These are phyloP conservation scores for Brachyalestes nurse DNA, from an alignment of 2,797 vertebrate species.

Conservation along the genomic window DNA sequence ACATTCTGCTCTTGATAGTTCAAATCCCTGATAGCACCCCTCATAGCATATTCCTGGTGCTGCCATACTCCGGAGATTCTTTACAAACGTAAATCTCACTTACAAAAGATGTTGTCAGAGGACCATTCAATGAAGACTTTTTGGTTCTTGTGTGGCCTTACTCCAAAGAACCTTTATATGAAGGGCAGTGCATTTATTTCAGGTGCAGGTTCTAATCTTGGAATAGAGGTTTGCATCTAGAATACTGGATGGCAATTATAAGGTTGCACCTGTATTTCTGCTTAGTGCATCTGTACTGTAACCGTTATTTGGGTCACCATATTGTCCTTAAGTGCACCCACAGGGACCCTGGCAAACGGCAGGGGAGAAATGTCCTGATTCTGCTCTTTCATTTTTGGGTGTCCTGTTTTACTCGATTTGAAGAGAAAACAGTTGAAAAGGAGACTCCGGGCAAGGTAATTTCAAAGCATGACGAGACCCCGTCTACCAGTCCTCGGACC, in stretches of 20 bases:
- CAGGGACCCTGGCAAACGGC: slow-evolving; percentile 26
- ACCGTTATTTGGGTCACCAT: slow-evolving; percentile 27
- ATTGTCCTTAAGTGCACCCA: slow-evolving; percentile 45
- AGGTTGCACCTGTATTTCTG: not conserved
- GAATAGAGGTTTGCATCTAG: not conserved
- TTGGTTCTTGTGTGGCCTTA: not conserved
- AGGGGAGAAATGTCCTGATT: slow-evolving; percentile 41
- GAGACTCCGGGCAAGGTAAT: slow-evolving; percentile 41
- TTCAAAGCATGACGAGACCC: slow-evolving; percentile 53
- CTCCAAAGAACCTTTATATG: not conserved
- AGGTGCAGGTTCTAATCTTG: not conserved
- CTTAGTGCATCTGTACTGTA: slow-evolving; percentile 6
- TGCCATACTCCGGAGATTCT: too few species aligned
- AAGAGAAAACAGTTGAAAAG: slow-evolving; percentile 56
- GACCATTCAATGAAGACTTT: not conserved
- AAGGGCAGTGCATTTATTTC: not conserved
- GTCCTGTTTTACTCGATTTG: slow-evolving; percentile 42
- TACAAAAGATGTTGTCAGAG: too few species aligned
- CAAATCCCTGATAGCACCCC: too few species aligned
- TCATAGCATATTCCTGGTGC: too few species aligned
- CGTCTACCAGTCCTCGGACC: slow-evolving; percentile 71
- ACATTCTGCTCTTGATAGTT: too few species aligned
- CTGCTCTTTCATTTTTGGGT: slow-evolving; percentile 20
- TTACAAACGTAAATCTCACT: too few species aligned
- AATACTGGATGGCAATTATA: slow-evolving; percentile 3